These are phyloP conservation scores for Heterocephalus glaber DNA, from an alignment of 2,113 vertebrate species.

Conservation along the genomic window DNA sequence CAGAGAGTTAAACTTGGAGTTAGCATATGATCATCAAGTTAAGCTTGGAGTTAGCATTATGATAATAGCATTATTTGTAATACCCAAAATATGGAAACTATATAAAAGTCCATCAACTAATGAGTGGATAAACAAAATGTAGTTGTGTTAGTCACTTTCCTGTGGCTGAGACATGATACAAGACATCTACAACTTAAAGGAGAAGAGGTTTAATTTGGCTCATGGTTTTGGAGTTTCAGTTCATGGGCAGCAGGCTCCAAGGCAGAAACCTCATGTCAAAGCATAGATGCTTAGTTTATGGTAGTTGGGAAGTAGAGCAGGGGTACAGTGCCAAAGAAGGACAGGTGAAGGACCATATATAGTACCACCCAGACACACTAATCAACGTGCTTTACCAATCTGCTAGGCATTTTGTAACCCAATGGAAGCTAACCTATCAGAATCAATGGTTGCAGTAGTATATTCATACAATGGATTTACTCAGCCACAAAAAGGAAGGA, in stretches of 20 bases:
- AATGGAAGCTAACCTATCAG: background rate
- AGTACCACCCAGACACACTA: background rate
- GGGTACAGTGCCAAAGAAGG: background rate
- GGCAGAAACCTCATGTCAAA: background rate
- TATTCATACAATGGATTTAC: background rate
- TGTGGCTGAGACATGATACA: background rate
- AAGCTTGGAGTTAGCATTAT: background rate
- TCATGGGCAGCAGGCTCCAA: background rate
- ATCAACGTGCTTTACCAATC: background rate
- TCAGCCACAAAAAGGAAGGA: background rate
- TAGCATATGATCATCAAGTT: background rate
- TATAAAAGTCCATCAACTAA: background rate
- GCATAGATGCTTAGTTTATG: background rate
- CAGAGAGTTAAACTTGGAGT: background rate
- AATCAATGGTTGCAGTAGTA: background rate
- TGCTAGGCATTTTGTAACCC: background rate
- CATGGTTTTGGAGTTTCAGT: background rate
- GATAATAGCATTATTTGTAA: background rate
- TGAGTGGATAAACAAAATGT: background rate
- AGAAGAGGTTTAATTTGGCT: background rate
- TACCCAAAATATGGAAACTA: background rate
- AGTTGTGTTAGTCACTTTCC: background rate
- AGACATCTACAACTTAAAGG: background rate
- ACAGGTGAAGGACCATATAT: background rate
- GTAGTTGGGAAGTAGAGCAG: background rate